phyloP scores from a whole-genome alignment of 2,113 vertebrate species.

The Hypocryptadius cinnamomeus region DNA sequence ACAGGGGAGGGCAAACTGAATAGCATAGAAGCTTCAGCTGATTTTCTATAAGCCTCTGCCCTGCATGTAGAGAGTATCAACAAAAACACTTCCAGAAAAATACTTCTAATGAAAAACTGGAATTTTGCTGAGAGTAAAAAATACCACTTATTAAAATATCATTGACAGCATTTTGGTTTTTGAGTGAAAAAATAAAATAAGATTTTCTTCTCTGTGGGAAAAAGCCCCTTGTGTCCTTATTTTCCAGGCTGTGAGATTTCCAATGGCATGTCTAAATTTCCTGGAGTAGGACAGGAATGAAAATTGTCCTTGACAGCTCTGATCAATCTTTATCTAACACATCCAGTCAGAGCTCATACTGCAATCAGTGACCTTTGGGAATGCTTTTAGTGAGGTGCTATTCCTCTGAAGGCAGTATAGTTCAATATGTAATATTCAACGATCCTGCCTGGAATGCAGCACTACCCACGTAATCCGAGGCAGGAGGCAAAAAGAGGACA shows the following conservation, averaged over 20 bases:
- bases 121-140: background rate
- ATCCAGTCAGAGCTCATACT: background rate
- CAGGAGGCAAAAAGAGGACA: background rate
- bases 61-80: background rate
- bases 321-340: background rate
- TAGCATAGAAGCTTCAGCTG: background rate
- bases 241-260: background rate
- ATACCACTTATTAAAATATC: background rate
- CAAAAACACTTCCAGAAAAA: background rate
- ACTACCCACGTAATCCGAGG: rapidly evolving
- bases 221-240: rapidly evolving
- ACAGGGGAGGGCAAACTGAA: background rate
- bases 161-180: background rate
- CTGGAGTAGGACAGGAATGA: background rate
- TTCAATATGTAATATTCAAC: background rate
- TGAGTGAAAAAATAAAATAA: background rate
- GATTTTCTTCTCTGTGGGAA: background rate
- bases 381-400: background rate
- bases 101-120: background rate
- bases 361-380: background rate
- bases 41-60: background rate
- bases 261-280: background rate
- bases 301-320: background rate
- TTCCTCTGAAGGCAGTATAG: background rate
- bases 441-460: background rate